Evolutionary conservation across 1,140 invertebrate genomes (phyloP).

Genomic region (Panagrolaimus sp.): DNA sequence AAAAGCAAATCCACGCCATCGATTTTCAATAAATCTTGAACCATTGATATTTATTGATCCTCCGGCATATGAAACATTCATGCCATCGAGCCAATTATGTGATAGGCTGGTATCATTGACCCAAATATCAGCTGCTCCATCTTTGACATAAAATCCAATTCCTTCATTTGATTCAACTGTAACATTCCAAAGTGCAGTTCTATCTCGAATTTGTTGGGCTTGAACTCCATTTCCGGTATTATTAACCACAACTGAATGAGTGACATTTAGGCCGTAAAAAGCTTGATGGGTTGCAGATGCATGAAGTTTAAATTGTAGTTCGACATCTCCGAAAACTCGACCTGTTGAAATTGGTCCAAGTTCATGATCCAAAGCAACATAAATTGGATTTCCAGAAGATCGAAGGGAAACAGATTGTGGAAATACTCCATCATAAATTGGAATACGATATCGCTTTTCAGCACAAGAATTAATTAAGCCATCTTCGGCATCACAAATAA

Average conservation of each 20-base stretch:
- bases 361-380: constrained; percentile 49
- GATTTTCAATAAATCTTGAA: constrained; percentile 51
- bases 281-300: constrained; percentile 49
- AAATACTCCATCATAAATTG: constrained; percentile 50
- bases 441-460: constrained; percentile 45
- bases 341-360: constrained; percentile 29
- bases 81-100: constrained; percentile 70
- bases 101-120: constrained; percentile 75
- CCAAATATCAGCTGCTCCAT: constrained; percentile 72
- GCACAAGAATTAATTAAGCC: constrained; percentile 39
- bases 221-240: constrained; percentile 80
- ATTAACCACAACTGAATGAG: constrained; percentile 76
- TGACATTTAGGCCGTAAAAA: constrained; percentile 77
- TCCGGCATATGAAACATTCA: constrained; percentile 60
- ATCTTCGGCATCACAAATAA: constrained; percentile 53
- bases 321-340: constrained; percentile 47
- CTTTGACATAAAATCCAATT: constrained; percentile 72
- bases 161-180: constrained; percentile 82
- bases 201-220: constrained; percentile 45
- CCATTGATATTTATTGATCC: constrained; percentile 59
- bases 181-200: constrained; percentile 61
- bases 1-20: constrained; percentile 56
- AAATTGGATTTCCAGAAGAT: constrained; percentile 52
- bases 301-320: constrained; percentile 53
- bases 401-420: constrained; percentile 52